A percentile compares a stretch with the other conserved stretches of the same genome.
Evolutionary conservation across 1,140 invertebrate genomes (phyloP).

Genomic region (Ceratosolen solmsi): DNA sequence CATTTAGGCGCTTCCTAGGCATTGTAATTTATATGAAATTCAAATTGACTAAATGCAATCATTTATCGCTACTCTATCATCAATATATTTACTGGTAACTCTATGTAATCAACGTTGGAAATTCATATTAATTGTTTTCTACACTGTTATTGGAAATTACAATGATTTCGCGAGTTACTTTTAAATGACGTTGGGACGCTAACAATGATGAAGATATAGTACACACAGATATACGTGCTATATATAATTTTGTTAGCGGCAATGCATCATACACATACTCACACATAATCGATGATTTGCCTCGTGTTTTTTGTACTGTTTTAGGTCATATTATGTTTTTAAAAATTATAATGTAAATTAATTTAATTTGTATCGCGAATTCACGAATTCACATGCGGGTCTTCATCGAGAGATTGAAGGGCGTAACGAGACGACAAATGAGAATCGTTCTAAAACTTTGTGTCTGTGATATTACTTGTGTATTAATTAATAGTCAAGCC

Average conservation of each 20-base stretch:
- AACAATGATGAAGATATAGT: neutral
- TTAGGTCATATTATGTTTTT: neutral
- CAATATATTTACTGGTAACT: constrained; percentile 25
- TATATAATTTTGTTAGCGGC: neutral
- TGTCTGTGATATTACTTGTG: constrained; percentile 72
- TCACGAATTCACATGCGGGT: neutral
- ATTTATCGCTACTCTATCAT: neutral
- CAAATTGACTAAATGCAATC: constrained; percentile 23
- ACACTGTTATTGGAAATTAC: neutral
- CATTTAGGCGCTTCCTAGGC: constrained; percentile 33
- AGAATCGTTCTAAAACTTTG: constrained; percentile 55
- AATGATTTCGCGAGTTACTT: neutral
- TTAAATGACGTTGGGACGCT: neutral
- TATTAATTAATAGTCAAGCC: constrained; percentile 70
- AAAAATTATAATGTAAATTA: constrained; percentile 43
- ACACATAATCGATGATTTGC: too few species aligned
- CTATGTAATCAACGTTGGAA: neutral
- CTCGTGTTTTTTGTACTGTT: constrained; percentile 20
- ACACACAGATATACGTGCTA: neutral
- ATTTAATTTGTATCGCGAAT: constrained; percentile 61
- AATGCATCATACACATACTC: neutral
- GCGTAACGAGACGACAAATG: constrained; percentile 12
- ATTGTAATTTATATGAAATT: constrained; percentile 37
- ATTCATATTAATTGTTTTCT: neutral
- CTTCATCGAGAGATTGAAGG: constrained; percentile 30